Evolutionary conservation across 1,140 invertebrate species (phyloP).

Genomic region (Ridgeia piscesae): DNA sequence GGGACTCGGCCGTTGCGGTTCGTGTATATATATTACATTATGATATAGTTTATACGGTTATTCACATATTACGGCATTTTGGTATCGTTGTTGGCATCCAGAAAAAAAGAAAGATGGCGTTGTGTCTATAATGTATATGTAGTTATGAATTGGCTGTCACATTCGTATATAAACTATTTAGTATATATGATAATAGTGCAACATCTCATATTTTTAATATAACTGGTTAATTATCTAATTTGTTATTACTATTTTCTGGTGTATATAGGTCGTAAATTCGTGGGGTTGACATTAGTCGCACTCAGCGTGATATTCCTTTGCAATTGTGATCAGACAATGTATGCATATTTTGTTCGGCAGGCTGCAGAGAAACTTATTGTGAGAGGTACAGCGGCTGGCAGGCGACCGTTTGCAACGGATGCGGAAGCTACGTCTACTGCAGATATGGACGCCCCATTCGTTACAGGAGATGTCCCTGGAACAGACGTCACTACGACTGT

Average conservation of each 20-base stretch:
- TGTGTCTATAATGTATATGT: no score
- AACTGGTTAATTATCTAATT: no score
- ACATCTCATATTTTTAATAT: no score
- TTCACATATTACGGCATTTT: background rate
- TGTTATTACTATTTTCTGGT: no score
- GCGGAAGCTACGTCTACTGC: background rate
- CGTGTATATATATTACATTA: background rate
- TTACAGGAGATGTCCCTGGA: background rate
- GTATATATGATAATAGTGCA: no score
- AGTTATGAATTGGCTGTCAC: no score
- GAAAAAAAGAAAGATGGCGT: no score
- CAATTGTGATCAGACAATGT: background rate
- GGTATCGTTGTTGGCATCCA: no score
- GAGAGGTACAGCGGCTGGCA: background rate
- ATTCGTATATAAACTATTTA: no score
- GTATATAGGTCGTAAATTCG: no score
- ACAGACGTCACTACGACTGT: background rate
- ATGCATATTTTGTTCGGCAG: background rate
- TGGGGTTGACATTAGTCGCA: no score
- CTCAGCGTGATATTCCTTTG: background rate
- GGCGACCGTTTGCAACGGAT: background rate
- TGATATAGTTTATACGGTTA: background rate
- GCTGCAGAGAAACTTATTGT: background rate
- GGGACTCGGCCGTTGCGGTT: background rate
- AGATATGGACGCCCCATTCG: background rate